Base-by-base conservation (phyloP, 2,113 vertebrate species). In the Pachyramphus minor region DNA sequence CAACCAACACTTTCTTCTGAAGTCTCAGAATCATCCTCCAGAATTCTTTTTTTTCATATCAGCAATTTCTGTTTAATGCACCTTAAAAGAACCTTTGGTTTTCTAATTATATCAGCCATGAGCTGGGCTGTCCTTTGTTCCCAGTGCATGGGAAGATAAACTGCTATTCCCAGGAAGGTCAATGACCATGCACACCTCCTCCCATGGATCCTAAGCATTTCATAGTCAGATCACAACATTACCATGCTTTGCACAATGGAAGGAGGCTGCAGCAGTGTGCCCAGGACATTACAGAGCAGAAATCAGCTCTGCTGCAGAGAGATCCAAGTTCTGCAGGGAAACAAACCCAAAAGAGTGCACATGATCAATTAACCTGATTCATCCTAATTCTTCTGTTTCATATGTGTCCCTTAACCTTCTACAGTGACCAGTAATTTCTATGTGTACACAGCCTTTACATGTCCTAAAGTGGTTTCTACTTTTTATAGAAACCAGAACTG, bases 381-480 rank as follows among this genome's bases (percentile, higher is more conserved):
- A 49, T 44, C 14, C 17, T 11, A 11, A 5, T 59, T 87, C 13
- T 47, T 53, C 45, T 9, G 4, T 37, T 64, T 37, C 45, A 2
- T 1, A 0, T 16, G 8, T 33, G 30, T 58, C 28, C 24, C 59
- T 88, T 35, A 53, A 15, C 15, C 12, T 74, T 31, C 49, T 12
- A 6, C 8, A 56, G 6, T 12, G 0, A 0, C 50, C 42, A 39
- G 62, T 15, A 24, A 45, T 47, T 82, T 47, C 14, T 62, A 1
- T 14, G 25, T 66, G 8, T 28, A 11, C 1, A 3, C 5, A 50
- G 11, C 7, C 23, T 67, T 42, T 47, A 18, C 2, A 3, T 21
- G 22, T 53, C 9, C 50, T 59, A 41, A 69, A 53, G 12, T 44
- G 6, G 6, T 52, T 82, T 68, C 45, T 79, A 2, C 25, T 59